phyloP scores from a whole-genome alignment of 1,140 invertebrate species.

The Brachionus manjavacas region DNA sequence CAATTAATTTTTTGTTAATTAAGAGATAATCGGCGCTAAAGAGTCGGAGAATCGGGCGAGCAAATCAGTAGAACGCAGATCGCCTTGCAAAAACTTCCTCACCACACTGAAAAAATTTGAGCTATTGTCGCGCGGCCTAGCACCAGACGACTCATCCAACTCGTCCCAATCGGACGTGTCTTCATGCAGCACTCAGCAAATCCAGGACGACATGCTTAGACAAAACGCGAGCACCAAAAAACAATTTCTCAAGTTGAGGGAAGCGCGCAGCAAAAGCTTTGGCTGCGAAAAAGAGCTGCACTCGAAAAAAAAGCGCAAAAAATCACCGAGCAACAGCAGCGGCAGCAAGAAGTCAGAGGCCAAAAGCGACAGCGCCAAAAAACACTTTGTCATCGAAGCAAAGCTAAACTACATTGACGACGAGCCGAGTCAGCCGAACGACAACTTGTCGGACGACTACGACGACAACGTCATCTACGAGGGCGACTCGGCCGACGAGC shows the following conservation, averaged over 20 bases:
- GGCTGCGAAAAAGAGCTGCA: slow-evolving; percentile 36
- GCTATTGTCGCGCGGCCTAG: slow-evolving; percentile 12
- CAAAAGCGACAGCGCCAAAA: too few species aligned
- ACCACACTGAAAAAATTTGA: slow-evolving; percentile 39
- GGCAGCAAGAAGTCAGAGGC: too few species aligned
- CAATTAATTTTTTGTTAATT: neutral
- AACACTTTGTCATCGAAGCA: neutral
- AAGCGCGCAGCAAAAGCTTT: slow-evolving; percentile 16
- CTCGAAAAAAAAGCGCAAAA: slow-evolving; percentile 12
- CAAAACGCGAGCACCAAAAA: neutral
- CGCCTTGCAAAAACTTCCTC: slow-evolving; percentile 11
- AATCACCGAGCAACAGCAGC: too few species aligned
- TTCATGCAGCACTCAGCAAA: neutral
- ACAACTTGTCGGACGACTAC: neutral
- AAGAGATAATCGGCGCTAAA: neutral
- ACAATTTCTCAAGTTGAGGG: neutral
- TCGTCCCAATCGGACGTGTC: slow-evolving; percentile 5
- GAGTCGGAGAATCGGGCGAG: neutral
- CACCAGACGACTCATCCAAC: neutral
- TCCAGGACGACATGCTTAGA: neutral
- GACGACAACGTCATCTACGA: slow-evolving; percentile 37
- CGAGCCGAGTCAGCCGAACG: neutral
- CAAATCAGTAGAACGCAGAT: neutral
- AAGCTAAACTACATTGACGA: slow-evolving; percentile 20
- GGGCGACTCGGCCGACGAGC: slow-evolving; percentile 33